Conservation (phyloP, 1,140 invertebrate species). For the Trichonephila clavata region DNA sequence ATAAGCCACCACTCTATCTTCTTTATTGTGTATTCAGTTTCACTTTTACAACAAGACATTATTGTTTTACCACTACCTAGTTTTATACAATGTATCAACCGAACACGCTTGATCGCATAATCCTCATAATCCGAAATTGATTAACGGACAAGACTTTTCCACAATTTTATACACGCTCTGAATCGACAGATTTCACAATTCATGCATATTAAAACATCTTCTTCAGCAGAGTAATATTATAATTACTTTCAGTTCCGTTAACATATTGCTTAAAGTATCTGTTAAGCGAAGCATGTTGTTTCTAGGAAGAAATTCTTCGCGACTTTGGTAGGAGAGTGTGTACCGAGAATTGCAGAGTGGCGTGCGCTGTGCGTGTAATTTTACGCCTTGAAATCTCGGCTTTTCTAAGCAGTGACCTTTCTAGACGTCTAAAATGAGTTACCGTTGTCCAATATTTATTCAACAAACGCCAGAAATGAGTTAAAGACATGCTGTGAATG, state of each 20-base stretch:
- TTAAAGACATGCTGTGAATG: background rate
- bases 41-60: background rate
- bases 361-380: background rate
- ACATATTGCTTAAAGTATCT: background rate
- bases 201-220: slow-evolving; percentile 35
- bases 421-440: background rate
- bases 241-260: background rate
- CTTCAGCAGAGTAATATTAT: background rate
- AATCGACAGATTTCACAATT: slow-evolving; percentile 24
- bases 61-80: background rate
- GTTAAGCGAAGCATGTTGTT: background rate
- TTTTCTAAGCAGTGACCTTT: background rate
- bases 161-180: background rate
- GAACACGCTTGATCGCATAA: background rate
- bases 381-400: background rate
- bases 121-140: slow-evolving; percentile 28
- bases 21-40: background rate
- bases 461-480: background rate
- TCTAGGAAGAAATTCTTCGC: background rate
- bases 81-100: background rate
- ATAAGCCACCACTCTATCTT: background rate
- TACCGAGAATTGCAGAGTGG: background rate
- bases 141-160: background rate
- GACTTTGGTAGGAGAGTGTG: background rate
- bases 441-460: slow-evolving; percentile 20